Percentiles rank a stretch among this genome's conserved stretches.
Evolutionary conservation across 2,797 vertebrate genomes (phyloP).

Genomic region (Sebastiscus albofasciatus): DNA sequence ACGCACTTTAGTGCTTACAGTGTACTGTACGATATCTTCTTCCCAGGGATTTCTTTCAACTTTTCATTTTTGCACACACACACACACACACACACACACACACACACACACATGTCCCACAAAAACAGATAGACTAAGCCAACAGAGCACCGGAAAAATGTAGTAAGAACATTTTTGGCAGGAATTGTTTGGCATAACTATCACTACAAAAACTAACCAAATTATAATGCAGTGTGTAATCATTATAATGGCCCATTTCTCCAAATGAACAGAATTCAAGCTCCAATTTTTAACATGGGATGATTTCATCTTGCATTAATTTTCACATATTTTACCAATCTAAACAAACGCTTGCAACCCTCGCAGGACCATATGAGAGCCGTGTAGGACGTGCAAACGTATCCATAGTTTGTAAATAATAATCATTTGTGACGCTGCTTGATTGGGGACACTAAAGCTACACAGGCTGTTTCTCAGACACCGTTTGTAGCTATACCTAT

Average conservation of each 20-base stretch:
- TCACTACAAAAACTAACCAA: accelerated
- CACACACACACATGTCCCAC: not conserved
- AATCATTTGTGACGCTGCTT: too few species aligned
- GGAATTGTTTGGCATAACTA: too few species aligned
- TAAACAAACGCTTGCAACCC: not conserved
- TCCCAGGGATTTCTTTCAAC: not conserved
- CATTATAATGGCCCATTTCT: not conserved
- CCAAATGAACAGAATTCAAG: not conserved
- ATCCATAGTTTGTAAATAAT: too few species aligned
- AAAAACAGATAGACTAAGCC: not conserved
- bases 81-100: not conserved
- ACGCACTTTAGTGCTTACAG: not conserved
- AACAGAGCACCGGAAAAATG: not conserved
- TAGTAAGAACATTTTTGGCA: not conserved
- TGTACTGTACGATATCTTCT: not conserved
- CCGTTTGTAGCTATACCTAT: too few species aligned
- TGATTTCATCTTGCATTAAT: not conserved
- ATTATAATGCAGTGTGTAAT: not conserved
- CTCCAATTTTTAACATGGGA: not conserved
- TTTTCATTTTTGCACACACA: not conserved
- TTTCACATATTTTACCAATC: not conserved
- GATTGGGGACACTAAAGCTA: too few species aligned
- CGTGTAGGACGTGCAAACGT: accelerated
- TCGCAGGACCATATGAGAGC: not conserved
- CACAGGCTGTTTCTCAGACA: too few species aligned